Evolutionary conservation across 2,113 vertebrate species (phyloP), one percentile per base, ranked within the genome.

Genomic region (Genyomyrus donnyi): DNA sequence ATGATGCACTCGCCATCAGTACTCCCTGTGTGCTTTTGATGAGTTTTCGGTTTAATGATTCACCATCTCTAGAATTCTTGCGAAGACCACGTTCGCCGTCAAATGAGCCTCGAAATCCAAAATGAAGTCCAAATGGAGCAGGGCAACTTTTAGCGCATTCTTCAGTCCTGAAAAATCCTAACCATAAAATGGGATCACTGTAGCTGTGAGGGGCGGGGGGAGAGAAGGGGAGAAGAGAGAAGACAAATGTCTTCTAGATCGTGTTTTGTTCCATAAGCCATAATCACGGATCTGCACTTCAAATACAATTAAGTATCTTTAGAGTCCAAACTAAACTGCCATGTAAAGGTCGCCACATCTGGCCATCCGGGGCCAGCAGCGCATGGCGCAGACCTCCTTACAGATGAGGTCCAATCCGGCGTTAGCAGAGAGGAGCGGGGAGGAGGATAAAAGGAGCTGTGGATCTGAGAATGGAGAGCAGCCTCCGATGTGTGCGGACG

Each of bases 51-150:
- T n/a, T 62, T 27, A 10, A 62, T 27, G 58, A n/a, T 62, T n/a
- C 21, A 62, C 24, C 93, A 86, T 92, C 77, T 91, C 91, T 93
- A 93, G 90, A 93, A 91, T 89, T 91, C 91, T 90, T 53, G 27
- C 92, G 92, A 94, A 94, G 95, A 95, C 95, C 93, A 94, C 95
- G 94, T 93, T 93, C 84, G 87, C 31, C n/a, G 42, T 42, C 39
- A 88, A 45, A n/a, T 56, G 49, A 66, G 87, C 53, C 53, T 45
- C 31, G 19, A 15, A 66, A 42, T n/a, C 86, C 6, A 52, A 88
- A 15, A 88, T 58, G 8, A 10, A 6, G 39, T 13, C 13, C 17
- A 62, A 88, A 88, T 5, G 27, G 39, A 17, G 2, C 87, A 62
- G 58, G 15, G 24, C 7, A 62, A 62, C 24, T 62, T 3, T 27